Percentiles rank a stretch among this genome's conserved stretches.
Evolutionary conservation across 2,113 vertebrate genomes (phyloP).

Genomic region (Dasyurus viverrinus): DNA sequence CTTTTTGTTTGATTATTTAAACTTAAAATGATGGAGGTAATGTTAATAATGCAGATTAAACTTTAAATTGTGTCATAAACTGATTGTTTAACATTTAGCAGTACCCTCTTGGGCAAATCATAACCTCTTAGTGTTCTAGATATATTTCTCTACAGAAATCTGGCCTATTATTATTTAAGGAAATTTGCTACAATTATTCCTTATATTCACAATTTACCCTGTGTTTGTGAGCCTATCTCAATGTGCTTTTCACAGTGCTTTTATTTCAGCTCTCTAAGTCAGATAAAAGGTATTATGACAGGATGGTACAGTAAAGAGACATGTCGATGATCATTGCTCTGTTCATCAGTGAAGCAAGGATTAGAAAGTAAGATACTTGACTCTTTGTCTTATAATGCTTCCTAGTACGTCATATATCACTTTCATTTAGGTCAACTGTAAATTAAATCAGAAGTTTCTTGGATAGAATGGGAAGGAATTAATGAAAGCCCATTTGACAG

Average conservation of each 20-base stretch:
- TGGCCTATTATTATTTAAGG: neutral
- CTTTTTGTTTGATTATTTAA: neutral
- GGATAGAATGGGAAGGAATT: neutral
- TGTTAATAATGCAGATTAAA: neutral
- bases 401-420: neutral
- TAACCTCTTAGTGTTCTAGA: neutral
- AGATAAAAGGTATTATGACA: neutral
- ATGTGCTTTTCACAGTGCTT: neutral
- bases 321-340: neutral
- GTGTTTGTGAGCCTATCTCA: neutral
- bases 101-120: neutral
- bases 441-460: neutral
- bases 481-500: neutral
- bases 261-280: neutral
- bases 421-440: neutral
- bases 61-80: neutral
- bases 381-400: neutral
- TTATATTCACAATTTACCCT: slow-evolving; percentile 21
- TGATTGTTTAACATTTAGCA: neutral
- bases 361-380: neutral
- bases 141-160: neutral
- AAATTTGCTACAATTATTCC: neutral
- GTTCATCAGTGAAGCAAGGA: neutral
- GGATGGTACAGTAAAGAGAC: neutral
- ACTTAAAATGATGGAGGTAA: neutral